These are phyloP conservation scores for Lithosia quadra DNA, from an alignment of 2,888 invertebrate species.

Conservation along the genomic window DNA sequence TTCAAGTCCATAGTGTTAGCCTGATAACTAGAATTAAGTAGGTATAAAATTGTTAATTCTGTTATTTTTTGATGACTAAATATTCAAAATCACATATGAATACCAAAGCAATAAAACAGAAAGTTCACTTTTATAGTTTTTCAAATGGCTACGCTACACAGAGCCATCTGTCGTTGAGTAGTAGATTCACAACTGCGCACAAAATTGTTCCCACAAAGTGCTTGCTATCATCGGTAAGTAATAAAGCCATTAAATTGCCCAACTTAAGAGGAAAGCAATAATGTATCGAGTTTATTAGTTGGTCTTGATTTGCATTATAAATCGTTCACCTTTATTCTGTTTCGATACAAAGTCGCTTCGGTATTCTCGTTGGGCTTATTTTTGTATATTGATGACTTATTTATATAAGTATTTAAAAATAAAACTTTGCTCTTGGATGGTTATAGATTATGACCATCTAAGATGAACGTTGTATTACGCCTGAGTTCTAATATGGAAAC, in stretches of 20 bases:
- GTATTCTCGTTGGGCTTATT: slow-evolving; percentile 13
- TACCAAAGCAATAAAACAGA: neutral
- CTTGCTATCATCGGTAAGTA: slow-evolving; percentile 48
- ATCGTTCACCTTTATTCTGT: slow-evolving; percentile 49
- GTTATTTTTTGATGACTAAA: neutral
- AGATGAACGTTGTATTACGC: neutral
- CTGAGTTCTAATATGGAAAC: neutral
- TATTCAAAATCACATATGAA: neutral
- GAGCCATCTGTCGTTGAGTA: slow-evolving; percentile 73
- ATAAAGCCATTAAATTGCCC: slow-evolving; percentile 72
- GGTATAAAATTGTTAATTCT: neutral
- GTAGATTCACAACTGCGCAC: slow-evolving; percentile 41
- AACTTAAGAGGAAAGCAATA: slow-evolving; percentile 61
- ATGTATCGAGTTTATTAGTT: slow-evolving; percentile 68
- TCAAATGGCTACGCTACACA: slow-evolving; percentile 23
- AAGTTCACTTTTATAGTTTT: neutral
- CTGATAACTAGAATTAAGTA: neutral
- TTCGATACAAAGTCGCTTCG: slow-evolving; percentile 25
- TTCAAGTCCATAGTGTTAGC: neutral
- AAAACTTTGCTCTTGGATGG: too few relatives aligned
- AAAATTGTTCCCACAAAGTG: slow-evolving; percentile 35
- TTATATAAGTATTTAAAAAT: neutral
- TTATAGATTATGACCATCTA: too few relatives aligned
- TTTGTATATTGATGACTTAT: slow-evolving; percentile 6
- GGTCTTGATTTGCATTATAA: slow-evolving; percentile 62